Evolutionary conservation across 1,140 invertebrate species (phyloP).

Genomic region (Neodiprion pinetum): DNA sequence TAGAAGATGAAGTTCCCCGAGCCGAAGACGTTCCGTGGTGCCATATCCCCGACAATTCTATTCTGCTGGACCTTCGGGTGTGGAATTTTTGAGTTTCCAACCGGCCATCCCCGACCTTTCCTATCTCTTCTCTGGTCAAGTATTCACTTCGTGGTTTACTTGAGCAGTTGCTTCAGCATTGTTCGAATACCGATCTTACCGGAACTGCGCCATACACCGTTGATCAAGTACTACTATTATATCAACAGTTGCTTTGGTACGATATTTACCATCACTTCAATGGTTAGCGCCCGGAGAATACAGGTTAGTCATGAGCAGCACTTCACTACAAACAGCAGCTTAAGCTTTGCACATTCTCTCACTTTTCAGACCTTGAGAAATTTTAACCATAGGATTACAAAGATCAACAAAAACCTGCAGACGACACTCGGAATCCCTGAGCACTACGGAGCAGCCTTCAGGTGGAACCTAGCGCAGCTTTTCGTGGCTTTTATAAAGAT

Average conservation of each 20-base stretch:
- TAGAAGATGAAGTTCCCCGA: background rate
- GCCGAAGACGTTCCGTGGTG: background rate
- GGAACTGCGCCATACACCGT: background rate
- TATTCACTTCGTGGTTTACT: background rate
- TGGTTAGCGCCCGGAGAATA: background rate
- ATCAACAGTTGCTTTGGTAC: background rate
- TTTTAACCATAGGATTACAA: background rate
- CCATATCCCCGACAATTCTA: background rate
- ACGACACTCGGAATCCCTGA: background rate
- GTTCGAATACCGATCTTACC: background rate
- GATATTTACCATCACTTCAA: background rate
- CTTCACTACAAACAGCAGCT: too few relatives aligned
- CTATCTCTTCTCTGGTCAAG: background rate
- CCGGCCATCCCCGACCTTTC: background rate
- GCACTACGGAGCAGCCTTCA: background rate
- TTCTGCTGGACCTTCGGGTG: background rate
- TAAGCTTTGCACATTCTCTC: background rate
- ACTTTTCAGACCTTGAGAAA: background rate
- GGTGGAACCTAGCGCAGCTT: background rate
- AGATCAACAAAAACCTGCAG: background rate
- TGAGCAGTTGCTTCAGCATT: background rate
- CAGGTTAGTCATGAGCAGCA: background rate
- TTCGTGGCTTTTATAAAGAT: background rate
- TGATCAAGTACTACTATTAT: background rate
- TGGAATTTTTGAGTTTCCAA: background rate